A percentile compares a stretch with the other conserved stretches of the same genome.
phyloP scores from a whole-genome alignment of 2,888 invertebrate species.

The Macroteleia sp. region DNA sequence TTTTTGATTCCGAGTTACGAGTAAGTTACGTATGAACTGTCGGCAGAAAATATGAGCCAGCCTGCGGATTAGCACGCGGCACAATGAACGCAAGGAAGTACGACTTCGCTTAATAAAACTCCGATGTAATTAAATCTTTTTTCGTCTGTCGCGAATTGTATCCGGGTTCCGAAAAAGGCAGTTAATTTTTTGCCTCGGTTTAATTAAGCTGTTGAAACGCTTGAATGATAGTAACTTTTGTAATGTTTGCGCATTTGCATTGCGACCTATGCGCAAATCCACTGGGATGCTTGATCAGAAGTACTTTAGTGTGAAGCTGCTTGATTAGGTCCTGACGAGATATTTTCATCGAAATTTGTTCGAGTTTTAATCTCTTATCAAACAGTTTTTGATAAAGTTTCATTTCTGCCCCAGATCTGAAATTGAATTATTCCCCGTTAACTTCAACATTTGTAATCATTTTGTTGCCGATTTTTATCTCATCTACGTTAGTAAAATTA shows the following conservation, averaged over 20 bases:
- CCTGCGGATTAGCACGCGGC: conserved; percentile 39
- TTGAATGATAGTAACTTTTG: conserved; percentile 41
- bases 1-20: conserved; percentile 40
- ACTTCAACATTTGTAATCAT: no score
- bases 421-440: no score
- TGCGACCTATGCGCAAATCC: not conserved
- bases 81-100: conserved; percentile 44
- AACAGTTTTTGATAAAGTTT: no score
- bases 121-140: conserved; percentile 62
- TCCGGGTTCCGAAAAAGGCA: conserved; percentile 30
- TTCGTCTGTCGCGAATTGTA: conserved; percentile 50
- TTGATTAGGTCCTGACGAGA: no score
- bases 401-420: no score
- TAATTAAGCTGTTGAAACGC: conserved; percentile 53
- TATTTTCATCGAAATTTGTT: not conserved
- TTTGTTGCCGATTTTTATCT: no score
- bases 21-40: conserved; percentile 25
- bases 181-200: conserved; percentile 52
- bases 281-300: conserved; percentile 8
- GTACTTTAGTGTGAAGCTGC: conserved; percentile 5
- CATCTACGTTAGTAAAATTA: no score
- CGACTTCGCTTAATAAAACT: conserved; percentile 55
- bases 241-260: conserved; percentile 13
- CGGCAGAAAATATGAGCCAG: conserved; percentile 26
- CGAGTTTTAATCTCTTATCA: no score